These are phyloP conservation scores for Ligdia adustata DNA, from an alignment of 2,888 invertebrate species.

Conservation along the genomic window DNA sequence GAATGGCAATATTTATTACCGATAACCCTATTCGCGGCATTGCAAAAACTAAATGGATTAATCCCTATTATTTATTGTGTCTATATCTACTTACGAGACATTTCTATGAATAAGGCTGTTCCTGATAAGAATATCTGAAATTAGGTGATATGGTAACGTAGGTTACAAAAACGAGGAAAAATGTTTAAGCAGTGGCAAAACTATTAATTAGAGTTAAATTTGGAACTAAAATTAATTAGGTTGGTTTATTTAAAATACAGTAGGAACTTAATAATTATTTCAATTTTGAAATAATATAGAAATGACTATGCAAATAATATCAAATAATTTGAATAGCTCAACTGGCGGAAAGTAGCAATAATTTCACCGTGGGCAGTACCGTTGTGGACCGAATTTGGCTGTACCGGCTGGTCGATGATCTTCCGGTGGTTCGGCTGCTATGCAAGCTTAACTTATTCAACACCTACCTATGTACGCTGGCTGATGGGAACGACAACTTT, in stretches of 20 bases:
- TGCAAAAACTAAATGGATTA: slow-evolving; percentile 55
- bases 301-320: too few species aligned
- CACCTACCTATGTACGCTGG: slow-evolving; percentile 20
- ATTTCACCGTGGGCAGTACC: slow-evolving; percentile 68
- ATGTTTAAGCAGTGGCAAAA: too few species aligned
- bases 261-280: too few species aligned
- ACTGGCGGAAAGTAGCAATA: slow-evolving; percentile 53
- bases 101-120: slow-evolving; percentile 8
- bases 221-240: too few species aligned
- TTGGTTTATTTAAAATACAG: too few species aligned
- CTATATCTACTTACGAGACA: slow-evolving; percentile 17
- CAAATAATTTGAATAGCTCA: slow-evolving; percentile 35
- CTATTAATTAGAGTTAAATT: too few species aligned
- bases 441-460: slow-evolving; percentile 29
- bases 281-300: too few species aligned
- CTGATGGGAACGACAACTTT: slow-evolving; percentile 15
- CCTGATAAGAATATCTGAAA: too few species aligned
- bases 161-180: too few species aligned
- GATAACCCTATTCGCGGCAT: slow-evolving; percentile 43
- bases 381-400: slow-evolving; percentile 73
- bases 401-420: slow-evolving; percentile 70
- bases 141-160: too few species aligned
- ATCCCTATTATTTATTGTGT: too few species aligned
- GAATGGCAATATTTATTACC: slow-evolving; percentile 50
- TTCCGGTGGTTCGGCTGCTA: slow-evolving; percentile 58